Evolutionary conservation across 2,888 invertebrate species (phyloP), one percentile per base, ranked within the genome.

Genomic region (Drosophila dives): DNA sequence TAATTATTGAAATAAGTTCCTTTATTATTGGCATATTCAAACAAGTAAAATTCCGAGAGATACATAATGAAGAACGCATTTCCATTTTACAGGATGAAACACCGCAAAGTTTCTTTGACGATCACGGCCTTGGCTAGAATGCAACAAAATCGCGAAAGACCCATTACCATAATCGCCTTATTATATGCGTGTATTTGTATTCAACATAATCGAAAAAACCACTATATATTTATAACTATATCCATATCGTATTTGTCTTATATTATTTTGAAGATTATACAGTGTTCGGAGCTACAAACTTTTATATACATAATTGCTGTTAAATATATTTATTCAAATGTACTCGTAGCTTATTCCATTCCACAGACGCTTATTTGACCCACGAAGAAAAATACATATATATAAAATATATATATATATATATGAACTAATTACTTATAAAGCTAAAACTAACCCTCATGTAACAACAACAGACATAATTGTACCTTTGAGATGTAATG

Each of bases 81-180:
- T 93, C 94, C 94, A 94, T 95, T 94, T 97, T 97, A 92, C 95
- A 99, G 99, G 99, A 99, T 95, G 99, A 99, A 95, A 99, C 99
- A 66, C 99, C 99, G 64, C 99, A 99, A 94, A 99, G 99, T 91
- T 99, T 99, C 95, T 99, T 99, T 94, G 99, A 99, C 94, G 99
- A 99, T 94, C 99, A 99, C 93, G 99, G 99, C 81, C 96, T 99
- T 90, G 98, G 98, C 90, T 98, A 97, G 95, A 72, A 56, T 63
- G 74, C 73, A 65, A 55, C 65, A 68, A 63, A 55, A 59, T 48
- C 70, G 60, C 23, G 23, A 23, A 23, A 68, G 29, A 34, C 48
- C 63, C 60, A 45, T 59, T 60, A 81, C 54, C 64, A 71, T 69
- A 55, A 78, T 86, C 80, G 85, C 89, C 89, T 86, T 86, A 80